phyloP scores from a whole-genome alignment of 2,797 vertebrate species.

The Champsocephalus gunnari region DNA sequence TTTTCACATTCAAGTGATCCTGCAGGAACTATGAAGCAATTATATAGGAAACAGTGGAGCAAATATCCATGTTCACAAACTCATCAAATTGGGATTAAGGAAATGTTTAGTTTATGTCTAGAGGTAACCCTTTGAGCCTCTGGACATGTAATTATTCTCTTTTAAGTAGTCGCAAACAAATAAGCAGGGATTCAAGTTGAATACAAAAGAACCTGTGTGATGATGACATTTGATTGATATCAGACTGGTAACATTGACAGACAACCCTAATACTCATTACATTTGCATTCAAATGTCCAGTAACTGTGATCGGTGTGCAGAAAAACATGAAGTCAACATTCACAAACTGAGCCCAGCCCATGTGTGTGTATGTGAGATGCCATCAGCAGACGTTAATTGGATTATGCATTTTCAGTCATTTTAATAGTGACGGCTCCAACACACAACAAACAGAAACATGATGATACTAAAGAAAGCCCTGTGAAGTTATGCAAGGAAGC shows the following conservation, averaged over 20 bases:
- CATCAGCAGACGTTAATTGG: neutral
- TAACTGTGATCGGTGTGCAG: neutral
- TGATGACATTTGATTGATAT: conserved; percentile 1
- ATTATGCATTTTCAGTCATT: neutral
- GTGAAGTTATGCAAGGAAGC: too few species aligned
- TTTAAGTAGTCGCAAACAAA: conserved; percentile 34
- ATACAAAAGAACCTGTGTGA: too few species aligned
- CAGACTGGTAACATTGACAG: neutral
- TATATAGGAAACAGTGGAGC: neutral
- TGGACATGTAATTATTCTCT: conserved; percentile 17
- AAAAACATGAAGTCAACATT: neutral
- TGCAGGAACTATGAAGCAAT: conserved; percentile 7
- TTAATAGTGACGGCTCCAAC: neutral
- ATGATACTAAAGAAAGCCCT: neutral
- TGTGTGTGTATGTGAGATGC: neutral
- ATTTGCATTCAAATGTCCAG: neutral
- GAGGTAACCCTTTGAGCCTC: neutral
- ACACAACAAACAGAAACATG: neutral
- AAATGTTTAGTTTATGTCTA: conserved; percentile 8
- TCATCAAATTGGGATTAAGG: neutral
- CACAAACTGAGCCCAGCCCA: neutral
- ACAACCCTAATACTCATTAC: neutral
- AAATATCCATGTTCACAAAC: neutral
- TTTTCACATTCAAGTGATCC: conserved; percentile 1
- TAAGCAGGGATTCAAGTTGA: conserved; percentile 21